These are phyloP conservation scores for Sus cebifrons DNA, from an alignment of 2,797 vertebrate genomes.

Conservation along the genomic window DNA sequence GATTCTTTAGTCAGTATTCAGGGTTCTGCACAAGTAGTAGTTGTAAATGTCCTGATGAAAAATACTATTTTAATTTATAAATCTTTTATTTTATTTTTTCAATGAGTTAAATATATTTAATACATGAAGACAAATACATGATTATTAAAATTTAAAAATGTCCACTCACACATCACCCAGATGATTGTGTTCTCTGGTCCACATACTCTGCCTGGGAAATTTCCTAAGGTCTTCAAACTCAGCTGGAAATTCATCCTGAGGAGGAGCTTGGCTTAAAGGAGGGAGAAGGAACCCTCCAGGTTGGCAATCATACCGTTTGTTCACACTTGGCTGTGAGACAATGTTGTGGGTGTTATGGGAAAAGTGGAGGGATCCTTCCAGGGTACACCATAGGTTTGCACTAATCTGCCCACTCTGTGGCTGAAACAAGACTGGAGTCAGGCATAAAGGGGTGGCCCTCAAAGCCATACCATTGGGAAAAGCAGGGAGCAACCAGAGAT, in stretches of 20 bases:
- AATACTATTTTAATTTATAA: background rate
- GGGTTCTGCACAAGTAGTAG: background rate
- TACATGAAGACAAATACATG: constrained; percentile 54
- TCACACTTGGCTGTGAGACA: background rate
- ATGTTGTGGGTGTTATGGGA: background rate
- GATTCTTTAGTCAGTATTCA: background rate
- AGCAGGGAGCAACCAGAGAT: background rate
- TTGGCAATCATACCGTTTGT: background rate
- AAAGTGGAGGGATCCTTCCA: background rate
- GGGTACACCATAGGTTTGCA: background rate
- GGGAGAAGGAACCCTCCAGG: background rate
- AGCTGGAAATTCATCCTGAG: background rate
- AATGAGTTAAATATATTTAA: constrained; percentile 63
- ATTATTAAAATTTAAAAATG: background rate
- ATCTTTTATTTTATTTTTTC: background rate
- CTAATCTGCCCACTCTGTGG: background rate
- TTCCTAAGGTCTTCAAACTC: background rate
- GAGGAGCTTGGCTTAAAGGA: background rate
- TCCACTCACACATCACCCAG: background rate
- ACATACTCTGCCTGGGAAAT: background rate
- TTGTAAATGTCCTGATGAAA: background rate
- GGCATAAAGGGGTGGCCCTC: background rate
- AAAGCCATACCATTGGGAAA: background rate
- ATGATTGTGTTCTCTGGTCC: background rate
- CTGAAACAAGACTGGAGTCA: background rate